These are phyloP conservation scores for Proisotoma minuta DNA, from an alignment of 2,888 invertebrate genomes.

Conservation along the genomic window DNA sequence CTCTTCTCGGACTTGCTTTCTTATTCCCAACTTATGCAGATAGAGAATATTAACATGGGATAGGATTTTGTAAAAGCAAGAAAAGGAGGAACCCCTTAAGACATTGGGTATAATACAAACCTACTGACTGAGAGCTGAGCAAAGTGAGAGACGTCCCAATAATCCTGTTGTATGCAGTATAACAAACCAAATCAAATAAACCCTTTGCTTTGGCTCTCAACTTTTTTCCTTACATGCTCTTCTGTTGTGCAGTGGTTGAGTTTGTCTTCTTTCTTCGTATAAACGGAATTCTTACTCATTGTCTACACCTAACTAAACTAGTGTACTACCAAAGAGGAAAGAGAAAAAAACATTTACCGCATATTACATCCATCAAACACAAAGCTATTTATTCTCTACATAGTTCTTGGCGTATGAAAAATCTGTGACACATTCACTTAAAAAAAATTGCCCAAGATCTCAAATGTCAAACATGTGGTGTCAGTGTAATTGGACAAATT, in stretches of 20 bases:
- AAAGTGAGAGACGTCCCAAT: conserved; percentile 4
- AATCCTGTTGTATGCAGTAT: background rate
- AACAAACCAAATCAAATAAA: conserved; percentile 8
- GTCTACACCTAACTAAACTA: too few relatives aligned
- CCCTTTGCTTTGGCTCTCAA: conserved; percentile 10
- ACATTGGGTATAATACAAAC: background rate
- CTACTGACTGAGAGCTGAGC: conserved; percentile 6
- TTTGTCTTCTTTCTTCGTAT: background rate
- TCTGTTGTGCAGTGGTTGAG: background rate
- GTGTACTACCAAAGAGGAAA: background rate
- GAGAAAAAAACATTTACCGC: background rate
- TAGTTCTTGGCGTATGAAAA: too few relatives aligned
- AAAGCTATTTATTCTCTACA: too few relatives aligned
- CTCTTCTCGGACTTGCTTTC: too few relatives aligned
- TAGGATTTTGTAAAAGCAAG: background rate
- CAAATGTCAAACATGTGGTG: too few relatives aligned
- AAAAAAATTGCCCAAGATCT: too few relatives aligned
- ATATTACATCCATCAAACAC: too few relatives aligned
- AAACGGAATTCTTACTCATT: background rate
- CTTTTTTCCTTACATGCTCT: conserved; percentile 1
- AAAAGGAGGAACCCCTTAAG: conserved; percentile 10
- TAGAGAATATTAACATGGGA: background rate
- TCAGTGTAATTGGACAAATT: too few relatives aligned
- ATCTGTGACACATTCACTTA: too few relatives aligned
- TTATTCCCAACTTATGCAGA: too few relatives aligned